Evolutionary conservation across 2,888 invertebrate species (phyloP), one percentile per base, ranked within the genome.

Genomic region (Scaptomyza reducta): DNA sequence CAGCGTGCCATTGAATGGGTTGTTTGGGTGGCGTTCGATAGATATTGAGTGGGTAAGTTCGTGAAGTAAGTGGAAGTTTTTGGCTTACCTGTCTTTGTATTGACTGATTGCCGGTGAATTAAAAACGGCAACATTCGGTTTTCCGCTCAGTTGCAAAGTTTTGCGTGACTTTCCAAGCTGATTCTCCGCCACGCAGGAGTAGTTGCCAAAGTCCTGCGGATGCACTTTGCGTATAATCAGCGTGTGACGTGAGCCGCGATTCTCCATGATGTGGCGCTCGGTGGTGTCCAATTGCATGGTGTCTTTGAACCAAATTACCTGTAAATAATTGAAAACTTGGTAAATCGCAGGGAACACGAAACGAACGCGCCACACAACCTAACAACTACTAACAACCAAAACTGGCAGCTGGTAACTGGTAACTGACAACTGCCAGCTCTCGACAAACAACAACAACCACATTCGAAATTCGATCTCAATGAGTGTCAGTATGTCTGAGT

Each of bases 161-260:
- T 94, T 94, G 76, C 94, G 92, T 72, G 93, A 93, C 91, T 94
- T 94, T 72, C 95, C 95, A 78, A 95, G 92, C 88, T 93, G 93
- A 92, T 95, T 95, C 90, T 95, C 94, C 50, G 95, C 95, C 74
- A 94, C 93, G 91, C 95, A 95, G 80, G 94, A 94, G 91, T 95
- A 95, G 92, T 94, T 94, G 78, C 95, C 95, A 90, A 95, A 95
- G 92, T 95, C 95, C 77, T 94, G 93, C 70, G 93, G 92, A 90
- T 94, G 94, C 79, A 95, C 94, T 92, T 94, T 94, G 66, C 94
- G 93, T 88, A 95, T 94, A 90, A 95, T 93, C 79, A 95, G 93
- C 25, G 94, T 94, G 90, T 95, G 94, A 80, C 94, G 92, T 82
- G 94, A 94, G 60, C 94, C 94, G 75, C 94, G 93, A 65, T 94